Base-by-base conservation (phyloP, 2,888 invertebrate species). In the Perizoma affinitatum region DNA sequence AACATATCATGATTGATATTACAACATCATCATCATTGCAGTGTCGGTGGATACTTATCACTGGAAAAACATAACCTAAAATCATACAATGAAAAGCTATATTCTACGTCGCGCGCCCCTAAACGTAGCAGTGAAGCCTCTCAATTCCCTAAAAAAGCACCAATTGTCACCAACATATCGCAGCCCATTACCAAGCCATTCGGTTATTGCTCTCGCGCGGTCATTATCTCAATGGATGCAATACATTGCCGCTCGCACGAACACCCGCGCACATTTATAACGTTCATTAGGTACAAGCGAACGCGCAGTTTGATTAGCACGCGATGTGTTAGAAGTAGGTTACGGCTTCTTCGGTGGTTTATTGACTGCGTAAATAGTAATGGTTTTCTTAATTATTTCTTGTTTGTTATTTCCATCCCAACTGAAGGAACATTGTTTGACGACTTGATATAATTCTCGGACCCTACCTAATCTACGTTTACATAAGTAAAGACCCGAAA, bases 191-290 rank as follows among this genome's bases (percentile, higher is more conserved):
- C 69, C 67, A 59, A 65, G 65, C 69, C 69, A 69, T 69, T 69
- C 67, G 62, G 67, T 67, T 69, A 68, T 68, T 68, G 75, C 80
- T 71, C 76, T 79, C 52, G 54, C 73, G 74, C 66, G 61, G 77
- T 76, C 82, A 80, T 83, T 84, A 83, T 74, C 75, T 74, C 72
- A 73, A 86, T 84, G 84, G 76, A 65, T 66, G 68, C 76, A 71
- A 86, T 86, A 84, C 84, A 84, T 86, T 77, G 84, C 80, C 67
- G 83, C 78, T 78, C 75, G 61, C 66, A 64, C 68, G 71, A 68
- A 72, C 74, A 76, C 76, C 69, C 68, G 60, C 56, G 46, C 66
- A 69, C 83, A 83, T 84, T 82, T 77, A 78, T 84, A 70, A 83
- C 76, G 62, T 76, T 78, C 83, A 84, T 85, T 84, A 84, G 72